Evolutionary conservation across 2,888 invertebrate genomes (phyloP).

Genomic region (Cataglyphis cursor): DNA sequence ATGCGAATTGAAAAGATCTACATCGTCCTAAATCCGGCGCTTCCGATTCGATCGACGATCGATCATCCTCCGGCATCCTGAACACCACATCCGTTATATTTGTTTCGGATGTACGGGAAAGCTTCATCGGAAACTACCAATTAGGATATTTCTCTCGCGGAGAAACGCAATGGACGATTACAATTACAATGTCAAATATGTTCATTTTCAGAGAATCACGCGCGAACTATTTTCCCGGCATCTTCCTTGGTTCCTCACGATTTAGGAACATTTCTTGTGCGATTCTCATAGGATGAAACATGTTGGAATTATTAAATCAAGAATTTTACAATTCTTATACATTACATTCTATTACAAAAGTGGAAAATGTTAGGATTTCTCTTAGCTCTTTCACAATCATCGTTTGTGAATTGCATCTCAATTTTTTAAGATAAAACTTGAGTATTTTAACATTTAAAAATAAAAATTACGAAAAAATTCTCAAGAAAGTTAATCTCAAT

Average conservation of each 20-base stretch:
- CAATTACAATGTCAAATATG: neutral
- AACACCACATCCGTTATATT: neutral
- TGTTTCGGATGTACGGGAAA: neutral
- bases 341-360: slow-evolving; percentile 4
- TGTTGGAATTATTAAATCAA: neutral
- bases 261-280: neutral
- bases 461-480: slow-evolving; percentile 1
- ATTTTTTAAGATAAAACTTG: neutral
- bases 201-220: slow-evolving; percentile 38
- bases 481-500: neutral
- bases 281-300: neutral
- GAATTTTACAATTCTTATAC: neutral
- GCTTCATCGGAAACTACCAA: slow-evolving; percentile 15
- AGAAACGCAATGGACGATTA: slow-evolving; percentile 11
- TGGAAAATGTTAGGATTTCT: neutral
- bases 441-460: neutral
- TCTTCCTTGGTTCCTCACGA: neutral
- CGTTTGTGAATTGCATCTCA: neutral
- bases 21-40: slow-evolving; percentile 8
- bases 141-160: neutral
- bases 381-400: neutral
- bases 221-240: slow-evolving; percentile 23
- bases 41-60: slow-evolving; percentile 36
- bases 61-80: slow-evolving; percentile 13
- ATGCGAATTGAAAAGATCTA: slow-evolving; percentile 40